These are phyloP conservation scores for Isichthys henryi DNA, from an alignment of 2,113 vertebrate genomes.

Conservation along the genomic window DNA sequence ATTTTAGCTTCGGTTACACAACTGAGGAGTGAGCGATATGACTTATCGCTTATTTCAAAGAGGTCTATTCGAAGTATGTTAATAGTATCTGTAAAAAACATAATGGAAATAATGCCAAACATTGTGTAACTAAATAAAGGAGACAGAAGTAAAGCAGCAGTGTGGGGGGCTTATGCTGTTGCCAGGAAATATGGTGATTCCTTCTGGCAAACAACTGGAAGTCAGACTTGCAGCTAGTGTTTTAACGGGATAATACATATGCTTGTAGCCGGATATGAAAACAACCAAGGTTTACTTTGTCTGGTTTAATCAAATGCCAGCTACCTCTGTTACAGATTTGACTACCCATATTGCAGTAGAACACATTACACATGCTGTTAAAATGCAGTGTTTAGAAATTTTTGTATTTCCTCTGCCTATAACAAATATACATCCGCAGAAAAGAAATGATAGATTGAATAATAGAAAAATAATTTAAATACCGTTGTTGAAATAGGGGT, in stretches of 20 bases:
- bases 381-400: background rate
- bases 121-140: background rate
- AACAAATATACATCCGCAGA: background rate
- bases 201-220: background rate
- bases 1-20: background rate
- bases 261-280: background rate
- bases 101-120: background rate
- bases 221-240: background rate
- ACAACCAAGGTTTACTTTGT: background rate
- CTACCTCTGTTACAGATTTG: background rate
- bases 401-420: background rate
- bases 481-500: background rate
- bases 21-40: background rate
- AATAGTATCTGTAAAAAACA: background rate
- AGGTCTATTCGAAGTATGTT: background rate
- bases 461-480: background rate
- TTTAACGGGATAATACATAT: background rate
- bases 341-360: background rate
- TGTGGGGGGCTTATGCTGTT: background rate
- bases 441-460: background rate
- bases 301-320: background rate
- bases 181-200: background rate
- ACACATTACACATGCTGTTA: background rate
- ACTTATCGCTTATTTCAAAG: background rate
- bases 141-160: background rate